Evolutionary conservation across 2,888 invertebrate genomes (phyloP), one percentile per base, ranked within the genome.

Genomic region (Drosophila infuscata): DNA sequence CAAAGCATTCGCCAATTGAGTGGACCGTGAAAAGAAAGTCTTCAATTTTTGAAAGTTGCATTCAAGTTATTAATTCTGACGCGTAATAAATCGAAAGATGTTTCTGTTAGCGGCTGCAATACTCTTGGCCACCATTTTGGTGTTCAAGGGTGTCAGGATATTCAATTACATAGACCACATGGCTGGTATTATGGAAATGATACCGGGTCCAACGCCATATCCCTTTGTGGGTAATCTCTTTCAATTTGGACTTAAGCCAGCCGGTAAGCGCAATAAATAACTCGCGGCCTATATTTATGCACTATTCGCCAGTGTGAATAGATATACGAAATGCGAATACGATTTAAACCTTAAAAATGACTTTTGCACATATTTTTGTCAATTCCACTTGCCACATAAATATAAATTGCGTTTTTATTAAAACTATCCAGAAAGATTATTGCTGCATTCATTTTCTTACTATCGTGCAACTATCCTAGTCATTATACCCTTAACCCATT

Each of bases 161-260:
- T 85, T 91, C 6, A 92, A 92, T 48, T 91, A 92, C 54, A 60
- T 91, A 4, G 91, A 91, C 70, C 89, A 91, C 68, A 92, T 92
- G 66, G 91, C 91, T 2, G 91, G 92, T 11, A 92, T 92, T 25
- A 91, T 91, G 90, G 91, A 92, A 74, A 90, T 90, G 90, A 91
- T 92, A 68, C 91, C 92, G 2, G 92, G 92, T 6, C 91, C 91
- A 15, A 90, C 83, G 7, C 87, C 91, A 1, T 89, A 91, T 72
- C 92, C 92, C 1, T 88, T 92, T 70, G 88, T 92, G 33, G 92
- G 92, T 3, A 92, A 92, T 75, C 70, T 91, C 17, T 90, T 91
- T 78, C 91, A 92, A 75, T 88, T 92, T 54, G 91, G 91, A 41
- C 78, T 89, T 2, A 91, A 89, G 73, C 89, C 92, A 41, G 87